These are phyloP conservation scores for Anoplius nigerrimus DNA, from an alignment of 2,888 invertebrate genomes.

Conservation along the genomic window DNA sequence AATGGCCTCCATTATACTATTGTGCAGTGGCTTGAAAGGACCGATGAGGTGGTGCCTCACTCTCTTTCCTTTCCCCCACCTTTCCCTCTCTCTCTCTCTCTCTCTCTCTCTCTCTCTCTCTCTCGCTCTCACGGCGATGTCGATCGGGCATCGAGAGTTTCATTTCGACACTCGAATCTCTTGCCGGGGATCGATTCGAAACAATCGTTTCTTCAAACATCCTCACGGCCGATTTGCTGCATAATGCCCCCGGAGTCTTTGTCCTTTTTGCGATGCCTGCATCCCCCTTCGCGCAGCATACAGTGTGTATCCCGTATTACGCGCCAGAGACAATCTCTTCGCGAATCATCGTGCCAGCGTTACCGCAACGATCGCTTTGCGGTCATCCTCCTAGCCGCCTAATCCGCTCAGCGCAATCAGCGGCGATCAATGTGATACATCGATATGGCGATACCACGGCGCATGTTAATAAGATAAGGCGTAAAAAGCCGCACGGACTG, in stretches of 20 bases:
- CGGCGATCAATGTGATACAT: no score
- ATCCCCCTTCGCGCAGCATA: slow-evolving; percentile 28
- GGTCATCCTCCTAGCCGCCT: no score
- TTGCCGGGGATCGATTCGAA: slow-evolving; percentile 57
- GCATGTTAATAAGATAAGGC: no score
- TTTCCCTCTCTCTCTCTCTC: not conserved
- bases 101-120: slow-evolving; percentile 3
- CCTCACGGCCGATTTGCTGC: slow-evolving; percentile 54
- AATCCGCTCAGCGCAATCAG: no score
- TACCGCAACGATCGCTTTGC: no score
- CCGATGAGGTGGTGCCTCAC: slow-evolving; percentile 44
- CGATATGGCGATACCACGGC: no score
- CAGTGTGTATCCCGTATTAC: slow-evolving; percentile 34
- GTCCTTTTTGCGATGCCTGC: slow-evolving; percentile 45
- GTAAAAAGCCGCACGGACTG: no score
- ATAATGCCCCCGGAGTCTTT: slow-evolving; percentile 47
- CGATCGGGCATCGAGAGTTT: slow-evolving; percentile 57
- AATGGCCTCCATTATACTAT: slow-evolving; percentile 58
- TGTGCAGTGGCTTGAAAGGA: slow-evolving; percentile 52
- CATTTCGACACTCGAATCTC: slow-evolving; percentile 61
- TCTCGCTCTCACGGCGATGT: slow-evolving; percentile 33
- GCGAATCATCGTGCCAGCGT: no score
- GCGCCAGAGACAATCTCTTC: not conserved
- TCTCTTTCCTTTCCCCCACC: no score
- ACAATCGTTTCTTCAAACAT: slow-evolving; percentile 67